Base-by-base conservation (phyloP, 2,888 invertebrate species). In the Biston betularia region DNA sequence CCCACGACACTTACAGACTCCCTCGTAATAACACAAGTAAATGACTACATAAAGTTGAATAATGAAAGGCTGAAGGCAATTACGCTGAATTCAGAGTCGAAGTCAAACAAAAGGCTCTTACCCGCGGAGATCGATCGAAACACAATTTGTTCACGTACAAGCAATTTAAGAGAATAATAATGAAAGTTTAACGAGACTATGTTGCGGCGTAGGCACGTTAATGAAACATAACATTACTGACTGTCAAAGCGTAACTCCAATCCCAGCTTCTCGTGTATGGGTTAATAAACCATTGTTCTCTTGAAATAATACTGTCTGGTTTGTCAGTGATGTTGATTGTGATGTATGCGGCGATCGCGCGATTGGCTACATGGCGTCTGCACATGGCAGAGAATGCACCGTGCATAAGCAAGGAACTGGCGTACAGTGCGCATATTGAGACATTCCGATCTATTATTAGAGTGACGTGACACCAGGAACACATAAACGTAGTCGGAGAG, bases 1-100 rank as follows among this genome's bases (percentile, higher is more conserved):
- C 89, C 90, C 89, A 93, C 92, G 89, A 88, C 89, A 90, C 87
- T 89, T 82, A 87, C 86, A 83, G 86, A 85, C 90, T 90, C 93
- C 91, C 90, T 86, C 88, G 88, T 88, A 90, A 92, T 92, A 93
- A 90, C 89, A 87, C 89, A 89, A 92, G 93, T 91, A 92, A 92
- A 93, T 92, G 92, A 89, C 91, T 92, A 90, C 90, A 92, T 90
- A 92, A 93, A 93, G 92, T 89, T 91, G 90, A 92, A 93, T 93
- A 93, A 93, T 92, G 92, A 92, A 92, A 92, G 89, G 84, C 90
- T 92, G 90, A 91, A 93, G 93, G 92, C 92, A 93, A 93, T 93
- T 93, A 93, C 87, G 89, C 89, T 88, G 92, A 92, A 93, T 93
- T 93, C 87, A 87, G 89, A 92, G 89, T 88, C 88, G 88, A 92